Evolutionary conservation across 2,888 invertebrate genomes (phyloP), one percentile per base, ranked within the genome.

Genomic region (Trisateles emortualis): DNA sequence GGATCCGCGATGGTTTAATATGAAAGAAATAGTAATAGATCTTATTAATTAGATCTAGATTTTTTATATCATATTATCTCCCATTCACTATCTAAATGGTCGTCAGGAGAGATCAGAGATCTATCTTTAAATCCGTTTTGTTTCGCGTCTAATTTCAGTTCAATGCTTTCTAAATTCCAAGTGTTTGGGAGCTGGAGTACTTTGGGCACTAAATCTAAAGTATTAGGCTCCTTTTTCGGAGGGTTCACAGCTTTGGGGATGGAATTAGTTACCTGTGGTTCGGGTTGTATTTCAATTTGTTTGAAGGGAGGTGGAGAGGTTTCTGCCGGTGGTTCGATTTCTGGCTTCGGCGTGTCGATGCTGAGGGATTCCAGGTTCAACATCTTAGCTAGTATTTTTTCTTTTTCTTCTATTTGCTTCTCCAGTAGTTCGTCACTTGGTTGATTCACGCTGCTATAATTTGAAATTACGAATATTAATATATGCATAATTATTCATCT

Each of bases 321-420:
- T 10, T 32, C 52, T 1, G 42, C 16, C 1, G 59, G 52, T 5
- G 60, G 24, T 16, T 55, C 41, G 2, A 33, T 35, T 1, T 66
- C 70, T 0, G 40, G 11, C 46, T 70, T 72, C 9, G 58, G 52
- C 0, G 51, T 54, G 54, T 67, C 68, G 51, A 90, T 89, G 71
- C 89, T 90, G 16, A 90, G 79, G 0, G 92, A 92, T 46, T 95
- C 95, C 38, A 96, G 90, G 76, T 95, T 94, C 24, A 96, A 85
- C 78, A 95, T 92, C 74, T 95, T 95, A 0, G 95, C 95, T 10
- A 96, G 83, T 14, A 95, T 93, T 79, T 95, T 96, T 71, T 97
- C 96, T 79, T 97, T 97, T 61, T 94, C 94, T 78, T 95, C 95
- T 33, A 97, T 95, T 64, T 96, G 95, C 65, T 95, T 94, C 66